Percentiles rank a stretch among this genome's conserved stretches.
phyloP scores from a whole-genome alignment of 2,113 vertebrate species.

The chimpanzee (Pan troglodytes) region DNA sequence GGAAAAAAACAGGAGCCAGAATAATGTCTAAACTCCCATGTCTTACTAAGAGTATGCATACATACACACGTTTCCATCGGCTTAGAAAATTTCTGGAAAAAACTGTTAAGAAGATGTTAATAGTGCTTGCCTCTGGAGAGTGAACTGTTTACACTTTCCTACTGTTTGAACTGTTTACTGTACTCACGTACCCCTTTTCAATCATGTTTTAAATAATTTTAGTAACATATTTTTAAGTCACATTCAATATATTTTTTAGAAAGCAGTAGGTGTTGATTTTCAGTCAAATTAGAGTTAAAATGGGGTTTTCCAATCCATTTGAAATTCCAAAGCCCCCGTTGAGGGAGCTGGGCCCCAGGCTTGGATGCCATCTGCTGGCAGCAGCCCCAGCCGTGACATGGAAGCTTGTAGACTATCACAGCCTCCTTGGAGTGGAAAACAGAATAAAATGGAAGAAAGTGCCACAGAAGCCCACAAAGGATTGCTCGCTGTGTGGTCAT shows the following conservation, averaged over 20 bases:
- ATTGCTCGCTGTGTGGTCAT: background rate
- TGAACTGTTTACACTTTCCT: too few species aligned
- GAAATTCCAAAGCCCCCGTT: background rate
- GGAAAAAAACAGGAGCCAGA: background rate
- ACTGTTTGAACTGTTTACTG: background rate
- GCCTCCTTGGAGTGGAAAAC: rapidly evolving
- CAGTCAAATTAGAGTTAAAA: background rate
- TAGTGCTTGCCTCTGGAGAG: background rate
- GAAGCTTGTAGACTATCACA: rapidly evolving
- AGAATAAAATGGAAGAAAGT: background rate
- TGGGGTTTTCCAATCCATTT: background rate
- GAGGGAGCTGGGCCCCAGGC: rapidly evolving
- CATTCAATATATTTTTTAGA: background rate
- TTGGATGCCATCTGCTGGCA: rapidly evolving
- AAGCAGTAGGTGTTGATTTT: background rate
- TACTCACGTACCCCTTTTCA: background rate
- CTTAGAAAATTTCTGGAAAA: background rate
- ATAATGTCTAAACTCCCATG: too few species aligned
- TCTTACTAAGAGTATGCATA: background rate
- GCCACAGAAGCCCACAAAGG: background rate
- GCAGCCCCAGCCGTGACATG: rapidly evolving
- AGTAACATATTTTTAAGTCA: background rate
- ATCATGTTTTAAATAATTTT: background rate
- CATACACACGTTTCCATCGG: background rate
- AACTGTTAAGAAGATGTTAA: background rate